Evolutionary conservation across 1,140 invertebrate genomes (phyloP).

Genomic region (Cotesia typhae): DNA sequence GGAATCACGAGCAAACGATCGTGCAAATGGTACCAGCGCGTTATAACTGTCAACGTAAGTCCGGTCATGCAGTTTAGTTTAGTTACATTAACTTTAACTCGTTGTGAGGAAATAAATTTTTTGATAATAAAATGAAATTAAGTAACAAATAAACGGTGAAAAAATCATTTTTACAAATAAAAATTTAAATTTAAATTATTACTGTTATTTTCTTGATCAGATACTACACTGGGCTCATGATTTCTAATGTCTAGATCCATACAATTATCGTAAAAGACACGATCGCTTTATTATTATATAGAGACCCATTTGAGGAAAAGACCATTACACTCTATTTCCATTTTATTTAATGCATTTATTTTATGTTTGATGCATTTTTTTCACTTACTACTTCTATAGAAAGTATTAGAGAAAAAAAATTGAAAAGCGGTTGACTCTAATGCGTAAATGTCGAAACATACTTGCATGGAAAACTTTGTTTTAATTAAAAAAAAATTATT

Average conservation of each 20-base stretch:
- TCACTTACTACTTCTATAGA: too few relatives aligned
- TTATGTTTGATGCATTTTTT: too few relatives aligned
- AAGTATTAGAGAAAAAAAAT: too few relatives aligned
- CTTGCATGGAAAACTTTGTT: too few relatives aligned
- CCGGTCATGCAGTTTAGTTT: conserved; percentile 34
- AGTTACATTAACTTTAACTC: background rate
- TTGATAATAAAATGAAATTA: background rate
- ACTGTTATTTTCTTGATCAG: background rate
- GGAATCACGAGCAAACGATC: conserved; percentile 49
- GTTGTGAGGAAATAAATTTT: background rate
- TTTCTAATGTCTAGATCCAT: background rate
- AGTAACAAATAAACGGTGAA: too few relatives aligned
- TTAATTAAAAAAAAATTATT: too few relatives aligned
- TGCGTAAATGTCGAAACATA: too few relatives aligned
- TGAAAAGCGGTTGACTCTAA: too few relatives aligned
- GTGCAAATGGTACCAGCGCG: conserved; percentile 48
- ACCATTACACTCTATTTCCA: too few relatives aligned
- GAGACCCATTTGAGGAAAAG: too few relatives aligned
- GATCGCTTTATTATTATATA: background rate
- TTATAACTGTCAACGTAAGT: conserved; percentile 50
- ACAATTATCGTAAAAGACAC: conserved; percentile 4
- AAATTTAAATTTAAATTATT: background rate
- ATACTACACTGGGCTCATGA: background rate
- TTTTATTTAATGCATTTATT: too few relatives aligned
- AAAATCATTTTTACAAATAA: too few relatives aligned